Evolutionary conservation across 2,113 vertebrate genomes (phyloP).

Genomic region (Ranitomeya imitator): DNA sequence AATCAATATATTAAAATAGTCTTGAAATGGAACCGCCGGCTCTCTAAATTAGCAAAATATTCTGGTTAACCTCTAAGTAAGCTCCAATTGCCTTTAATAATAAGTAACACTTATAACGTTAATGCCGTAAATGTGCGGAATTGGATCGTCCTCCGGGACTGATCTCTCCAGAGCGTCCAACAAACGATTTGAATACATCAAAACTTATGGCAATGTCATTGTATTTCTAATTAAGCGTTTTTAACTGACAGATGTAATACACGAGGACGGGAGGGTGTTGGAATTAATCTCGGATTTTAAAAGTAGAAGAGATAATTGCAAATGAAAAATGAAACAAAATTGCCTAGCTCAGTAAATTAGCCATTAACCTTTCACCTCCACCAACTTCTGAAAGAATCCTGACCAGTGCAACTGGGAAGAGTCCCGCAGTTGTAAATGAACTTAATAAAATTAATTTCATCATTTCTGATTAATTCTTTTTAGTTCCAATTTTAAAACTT

Average conservation of each 20-base stretch:
- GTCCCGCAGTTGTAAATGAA: constrained; percentile 60
- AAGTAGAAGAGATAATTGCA: constrained; percentile 69
- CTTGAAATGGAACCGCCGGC: background rate
- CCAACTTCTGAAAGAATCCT: constrained; percentile 63
- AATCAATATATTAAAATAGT: constrained; percentile 53
- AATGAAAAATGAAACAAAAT: constrained; percentile 72
- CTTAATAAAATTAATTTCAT: constrained; percentile 62
- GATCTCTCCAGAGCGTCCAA: constrained; percentile 51
- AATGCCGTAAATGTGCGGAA: constrained; percentile 9
- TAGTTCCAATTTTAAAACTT: constrained; percentile 42
- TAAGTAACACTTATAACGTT: constrained; percentile 55
- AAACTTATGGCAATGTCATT: constrained; percentile 65
- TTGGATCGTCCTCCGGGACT: constrained; percentile 10
- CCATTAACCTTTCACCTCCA: constrained; percentile 69
- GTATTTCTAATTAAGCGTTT: constrained; percentile 69
- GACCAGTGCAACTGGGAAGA: constrained; percentile 63
- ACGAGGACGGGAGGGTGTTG: constrained; percentile 61
- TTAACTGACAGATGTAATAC: constrained; percentile 71
- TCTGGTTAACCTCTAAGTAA: constrained; percentile 53
- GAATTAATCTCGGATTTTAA: constrained; percentile 63
- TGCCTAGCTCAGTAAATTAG: constrained; percentile 68
- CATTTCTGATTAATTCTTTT: constrained; percentile 63
- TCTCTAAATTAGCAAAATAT: constrained; percentile 57
- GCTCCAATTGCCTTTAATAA: constrained; percentile 57
- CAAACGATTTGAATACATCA: constrained; percentile 62